Evolutionary conservation across 2,113 vertebrate species (phyloP).

Genomic region (Kobus ellipsiprymnus): DNA sequence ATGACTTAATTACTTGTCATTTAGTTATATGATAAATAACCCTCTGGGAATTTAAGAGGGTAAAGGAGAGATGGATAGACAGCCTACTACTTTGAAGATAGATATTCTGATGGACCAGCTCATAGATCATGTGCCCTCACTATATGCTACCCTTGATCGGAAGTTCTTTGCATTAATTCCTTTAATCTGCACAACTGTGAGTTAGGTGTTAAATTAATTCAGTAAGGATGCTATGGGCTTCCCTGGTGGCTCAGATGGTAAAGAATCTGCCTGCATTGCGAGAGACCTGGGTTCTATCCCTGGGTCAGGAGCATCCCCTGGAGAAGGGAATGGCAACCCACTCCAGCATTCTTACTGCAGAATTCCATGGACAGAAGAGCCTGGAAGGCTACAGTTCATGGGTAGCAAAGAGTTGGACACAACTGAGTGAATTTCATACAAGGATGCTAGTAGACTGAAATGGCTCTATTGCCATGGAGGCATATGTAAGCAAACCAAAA

Average conservation of each 20-base stretch:
- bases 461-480: background rate
- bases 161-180: background rate
- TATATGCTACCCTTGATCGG: background rate
- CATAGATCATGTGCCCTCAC: background rate
- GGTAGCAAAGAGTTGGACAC: background rate
- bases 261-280: background rate
- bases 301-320: background rate
- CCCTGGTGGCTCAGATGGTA: background rate
- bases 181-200: background rate
- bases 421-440: background rate
- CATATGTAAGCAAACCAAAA: background rate
- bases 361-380: background rate
- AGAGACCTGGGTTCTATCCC: background rate
- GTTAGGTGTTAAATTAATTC: background rate
- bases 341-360: background rate
- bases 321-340: background rate
- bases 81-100: background rate
- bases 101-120: background rate
- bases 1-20: background rate
- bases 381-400: background rate
- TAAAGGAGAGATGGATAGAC: background rate
- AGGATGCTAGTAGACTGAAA: background rate
- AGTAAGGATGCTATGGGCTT: background rate
- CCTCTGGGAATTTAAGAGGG: background rate
- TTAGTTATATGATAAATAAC: background rate